These are phyloP conservation scores for Metellina segmentata DNA, from an alignment of 2,888 invertebrate species.

Conservation along the genomic window DNA sequence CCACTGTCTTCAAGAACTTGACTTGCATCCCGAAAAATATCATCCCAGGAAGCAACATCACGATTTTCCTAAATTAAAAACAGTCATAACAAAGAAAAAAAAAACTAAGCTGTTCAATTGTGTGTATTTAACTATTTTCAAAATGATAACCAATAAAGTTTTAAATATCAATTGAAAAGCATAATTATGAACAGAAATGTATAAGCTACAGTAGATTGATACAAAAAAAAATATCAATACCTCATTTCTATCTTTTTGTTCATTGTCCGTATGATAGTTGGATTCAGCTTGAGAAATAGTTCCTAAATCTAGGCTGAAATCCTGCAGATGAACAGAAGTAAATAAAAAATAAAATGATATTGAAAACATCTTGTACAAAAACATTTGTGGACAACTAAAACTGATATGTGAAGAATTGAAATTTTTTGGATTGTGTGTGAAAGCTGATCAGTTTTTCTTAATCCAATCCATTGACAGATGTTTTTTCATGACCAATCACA, in stretches of 20 bases:
- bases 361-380: no score
- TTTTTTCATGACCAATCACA: no score
- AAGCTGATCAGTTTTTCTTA: no score
- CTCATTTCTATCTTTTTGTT: background rate
- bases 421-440: no score
- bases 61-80: background rate
- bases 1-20: background rate
- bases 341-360: background rate
- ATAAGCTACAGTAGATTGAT: background rate
- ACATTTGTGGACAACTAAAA: no score
- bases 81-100: background rate
- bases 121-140: no score
- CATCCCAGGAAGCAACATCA: slow-evolving; percentile 2
- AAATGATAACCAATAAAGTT: background rate
- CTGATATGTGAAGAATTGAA: no score
- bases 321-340: background rate
- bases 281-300: background rate
- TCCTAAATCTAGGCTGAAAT: slow-evolving; percentile 12
- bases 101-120: background rate
- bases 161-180: background rate
- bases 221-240: background rate
- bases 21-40: slow-evolving; percentile 24
- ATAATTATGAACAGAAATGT: background rate
- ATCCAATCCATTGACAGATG: no score
- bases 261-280: background rate